phyloP scores from a whole-genome alignment of 2,113 vertebrate genomes.

The Gnathonemus echidnorhynchus region DNA sequence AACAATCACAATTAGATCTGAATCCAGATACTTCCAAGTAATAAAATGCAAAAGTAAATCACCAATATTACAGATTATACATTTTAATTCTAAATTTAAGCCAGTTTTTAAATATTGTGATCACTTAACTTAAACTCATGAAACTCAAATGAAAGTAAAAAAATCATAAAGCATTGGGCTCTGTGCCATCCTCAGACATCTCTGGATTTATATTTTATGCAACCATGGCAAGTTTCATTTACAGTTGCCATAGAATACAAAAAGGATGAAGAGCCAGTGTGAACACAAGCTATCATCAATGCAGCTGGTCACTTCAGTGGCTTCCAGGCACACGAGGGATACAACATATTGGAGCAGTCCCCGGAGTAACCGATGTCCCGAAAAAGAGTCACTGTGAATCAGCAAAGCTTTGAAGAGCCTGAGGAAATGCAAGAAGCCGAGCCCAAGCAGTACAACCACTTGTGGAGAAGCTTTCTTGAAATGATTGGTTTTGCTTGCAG shows the following conservation, averaged over 20 bases:
- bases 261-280: background rate
- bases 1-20: background rate
- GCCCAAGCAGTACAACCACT: background rate
- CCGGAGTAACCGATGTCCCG: background rate
- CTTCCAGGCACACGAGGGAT: background rate
- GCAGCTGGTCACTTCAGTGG: background rate
- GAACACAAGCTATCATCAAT: background rate
- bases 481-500: background rate
- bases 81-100: background rate
- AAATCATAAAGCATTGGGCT: background rate
- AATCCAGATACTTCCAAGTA: background rate
- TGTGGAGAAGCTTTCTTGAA: background rate
- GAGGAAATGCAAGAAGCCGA: background rate
- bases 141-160: background rate
- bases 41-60: background rate
- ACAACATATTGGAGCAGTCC: background rate
- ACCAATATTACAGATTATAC: background rate
- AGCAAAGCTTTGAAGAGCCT: background rate
- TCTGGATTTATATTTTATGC: background rate
- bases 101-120: background rate
- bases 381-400: background rate
- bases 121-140: background rate
- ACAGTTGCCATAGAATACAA: background rate
- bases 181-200: background rate
- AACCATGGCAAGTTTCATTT: background rate